Base-by-base conservation (phyloP, 2,113 vertebrate species). In the Stomatorhinus ivindoensis region DNA sequence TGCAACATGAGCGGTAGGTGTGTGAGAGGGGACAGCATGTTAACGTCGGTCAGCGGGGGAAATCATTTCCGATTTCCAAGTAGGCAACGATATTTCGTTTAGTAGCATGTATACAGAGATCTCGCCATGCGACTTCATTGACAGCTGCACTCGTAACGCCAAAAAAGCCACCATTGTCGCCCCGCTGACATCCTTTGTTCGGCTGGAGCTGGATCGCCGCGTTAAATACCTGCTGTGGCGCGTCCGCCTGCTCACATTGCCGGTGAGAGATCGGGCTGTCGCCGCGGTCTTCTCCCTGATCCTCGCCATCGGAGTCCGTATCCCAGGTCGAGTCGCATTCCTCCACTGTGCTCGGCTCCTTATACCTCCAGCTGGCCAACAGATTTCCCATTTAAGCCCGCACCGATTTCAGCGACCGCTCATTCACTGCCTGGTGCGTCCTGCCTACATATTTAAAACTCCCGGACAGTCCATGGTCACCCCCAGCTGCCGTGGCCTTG, bases 271-370 rank as follows among this genome's bases (percentile, higher is more conserved):
- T 87, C 89, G 93, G 92, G 90, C 93, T 93, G 90, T 92, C 94
- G 93, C 95, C 94, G 51, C 94, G 94, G 11, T 94, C 95, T 5
- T 94, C 95, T 7, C 89, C 92, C 89, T 91, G 92, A 80, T 95
- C 93, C 53, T 96, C 95, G 91, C 93, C 91, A 91, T 96, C 96
- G 2, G 96, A 96, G 94, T 96, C 95, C 90, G 95, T 96, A 82
- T 94, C 96, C 96, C 96, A 96, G 89, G 96, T 96, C 93, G 96
- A 96, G 95, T 96, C 96, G 92, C 96, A 96, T 93, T 96, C 96
- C 94, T 96, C 96, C 88, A 96, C 94, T 83, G 95, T 95, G 93
- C 95, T 95, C 91, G 96, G 96, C 94, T 96, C 96, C 95, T 93
- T 96, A 91, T 94, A 93, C 69, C 95, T 94, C 96, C 94, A 95